These are phyloP conservation scores for Periophthalmus magnuspinnatus DNA, from an alignment of 2,797 vertebrate genomes.

Conservation along the genomic window DNA sequence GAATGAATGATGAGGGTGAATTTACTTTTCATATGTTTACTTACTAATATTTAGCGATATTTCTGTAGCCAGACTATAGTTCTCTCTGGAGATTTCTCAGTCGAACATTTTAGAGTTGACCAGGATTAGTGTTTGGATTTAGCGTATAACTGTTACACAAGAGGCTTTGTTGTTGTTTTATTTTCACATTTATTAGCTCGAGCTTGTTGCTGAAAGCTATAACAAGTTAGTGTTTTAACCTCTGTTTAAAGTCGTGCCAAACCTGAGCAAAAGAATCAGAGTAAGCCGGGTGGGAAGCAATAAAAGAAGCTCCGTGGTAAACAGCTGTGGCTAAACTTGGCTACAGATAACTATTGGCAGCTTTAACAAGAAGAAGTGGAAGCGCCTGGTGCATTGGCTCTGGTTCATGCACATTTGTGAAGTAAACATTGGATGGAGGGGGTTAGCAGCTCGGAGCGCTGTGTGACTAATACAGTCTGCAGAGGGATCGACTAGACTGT, in stretches of 20 bases:
- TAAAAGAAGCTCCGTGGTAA: constrained; percentile 52
- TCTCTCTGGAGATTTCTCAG: no score
- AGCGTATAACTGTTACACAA: neutral
- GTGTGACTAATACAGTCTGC: constrained; percentile 67
- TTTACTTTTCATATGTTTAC: no score
- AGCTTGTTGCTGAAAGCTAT: constrained; percentile 5
- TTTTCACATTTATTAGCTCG: neutral
- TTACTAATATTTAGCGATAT: no score
- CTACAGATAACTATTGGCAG: constrained; percentile 48
- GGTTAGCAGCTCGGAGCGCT: constrained; percentile 40
- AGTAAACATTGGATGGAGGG: constrained; percentile 57
- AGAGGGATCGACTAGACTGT: constrained; percentile 59
- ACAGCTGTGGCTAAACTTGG: constrained; percentile 56
- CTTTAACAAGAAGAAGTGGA: constrained; percentile 38
- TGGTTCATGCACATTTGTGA: constrained; percentile 62
- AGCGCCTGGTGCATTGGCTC: constrained; percentile 62
- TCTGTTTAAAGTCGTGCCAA: constrained; percentile 16
- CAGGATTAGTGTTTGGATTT: neutral
- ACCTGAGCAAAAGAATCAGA: constrained; percentile 26
- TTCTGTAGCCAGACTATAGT: neutral
- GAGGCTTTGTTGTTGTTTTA: neutral
- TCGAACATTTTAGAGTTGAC: neutral
- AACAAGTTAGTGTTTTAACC: constrained; percentile 7
- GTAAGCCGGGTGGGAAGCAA: constrained; percentile 28
- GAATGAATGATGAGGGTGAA: neutral